Conservation (phyloP, 92 coral and sea anemone genomes). For the Parazoanthus atlanticus region DNA sequence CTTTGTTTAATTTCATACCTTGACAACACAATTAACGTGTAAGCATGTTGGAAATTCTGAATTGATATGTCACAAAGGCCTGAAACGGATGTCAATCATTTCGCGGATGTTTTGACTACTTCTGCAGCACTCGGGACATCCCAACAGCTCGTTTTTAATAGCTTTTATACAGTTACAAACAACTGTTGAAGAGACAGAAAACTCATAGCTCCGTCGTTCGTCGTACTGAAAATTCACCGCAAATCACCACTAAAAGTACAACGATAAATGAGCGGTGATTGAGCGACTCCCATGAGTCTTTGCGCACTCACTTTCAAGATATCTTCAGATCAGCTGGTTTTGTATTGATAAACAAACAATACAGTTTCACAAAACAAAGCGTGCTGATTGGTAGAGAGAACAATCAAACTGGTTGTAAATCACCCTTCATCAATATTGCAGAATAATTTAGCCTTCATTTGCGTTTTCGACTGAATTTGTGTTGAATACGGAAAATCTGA, state of each 20-base stretch:
- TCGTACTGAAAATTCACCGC: background rate
- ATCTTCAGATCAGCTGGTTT: conserved; percentile 43
- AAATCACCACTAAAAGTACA: background rate
- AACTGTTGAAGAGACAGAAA: background rate
- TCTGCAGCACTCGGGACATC: background rate
- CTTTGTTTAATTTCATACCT: background rate
- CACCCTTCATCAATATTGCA: conserved; percentile 35
- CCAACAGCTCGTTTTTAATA: background rate
- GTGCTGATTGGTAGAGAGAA: conserved; percentile 20
- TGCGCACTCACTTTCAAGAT: background rate
- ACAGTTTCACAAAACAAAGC: background rate
- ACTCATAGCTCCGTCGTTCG: background rate
- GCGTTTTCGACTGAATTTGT: conserved; percentile 33
- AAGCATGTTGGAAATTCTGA: conserved; percentile 10
- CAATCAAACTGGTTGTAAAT: conserved; percentile 46
- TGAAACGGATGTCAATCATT: conserved; percentile 22
- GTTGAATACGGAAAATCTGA: conserved; percentile 42
- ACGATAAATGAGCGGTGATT: background rate
- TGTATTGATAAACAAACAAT: conserved; percentile 34
- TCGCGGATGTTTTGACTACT: conserved; percentile 14
- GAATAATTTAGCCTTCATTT: conserved; percentile 42
- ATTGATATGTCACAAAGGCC: conserved; percentile 6
- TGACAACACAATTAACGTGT: conserved; percentile 18
- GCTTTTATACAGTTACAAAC: background rate
- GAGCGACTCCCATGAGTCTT: conserved; percentile 17